phyloP scores from a whole-genome alignment of 2,888 invertebrate genomes.

The Heliothis peltigera region DNA sequence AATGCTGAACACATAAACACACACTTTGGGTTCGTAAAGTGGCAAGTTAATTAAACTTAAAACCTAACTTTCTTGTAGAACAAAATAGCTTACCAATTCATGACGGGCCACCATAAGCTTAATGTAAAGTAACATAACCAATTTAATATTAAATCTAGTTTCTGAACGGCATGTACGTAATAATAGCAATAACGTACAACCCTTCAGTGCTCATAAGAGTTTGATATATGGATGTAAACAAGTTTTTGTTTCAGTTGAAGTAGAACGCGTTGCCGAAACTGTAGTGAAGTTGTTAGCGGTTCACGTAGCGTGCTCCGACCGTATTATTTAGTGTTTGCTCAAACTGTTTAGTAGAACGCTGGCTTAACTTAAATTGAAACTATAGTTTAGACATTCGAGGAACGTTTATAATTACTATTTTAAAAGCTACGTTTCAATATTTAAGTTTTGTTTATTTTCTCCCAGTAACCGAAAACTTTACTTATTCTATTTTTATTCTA shows the following conservation, averaged over 20 bases:
- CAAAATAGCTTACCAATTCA: not conserved
- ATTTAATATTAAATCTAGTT: not conserved
- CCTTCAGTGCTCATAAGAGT: conserved; percentile 22
- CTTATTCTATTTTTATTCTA: too few relatives aligned
- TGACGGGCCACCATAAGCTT: not conserved
- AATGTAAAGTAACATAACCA: not conserved
- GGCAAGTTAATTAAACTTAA: not conserved
- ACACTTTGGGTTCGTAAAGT: not conserved
- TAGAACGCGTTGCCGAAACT: conserved; percentile 68
- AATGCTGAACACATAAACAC: not conserved
- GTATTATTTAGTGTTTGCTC: conserved; percentile 80
- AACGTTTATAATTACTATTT: conserved; percentile 54
- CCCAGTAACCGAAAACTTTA: not conserved
- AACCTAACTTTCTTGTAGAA: not conserved
- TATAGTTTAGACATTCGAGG: conserved; percentile 63
- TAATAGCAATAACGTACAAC: conserved; percentile 3
- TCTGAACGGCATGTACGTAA: not conserved
- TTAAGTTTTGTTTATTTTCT: not conserved
- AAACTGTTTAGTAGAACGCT: conserved; percentile 75
- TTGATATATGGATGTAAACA: conserved; percentile 38
- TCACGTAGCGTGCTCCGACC: conserved; percentile 72
- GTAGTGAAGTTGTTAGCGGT: conserved; percentile 67
- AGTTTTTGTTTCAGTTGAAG: conserved; percentile 61
- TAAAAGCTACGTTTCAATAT: conserved; percentile 21
- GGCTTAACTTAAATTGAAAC: conserved; percentile 82